phyloP scores from a whole-genome alignment of 2,113 vertebrate genomes.

The Lepidothrix coronata region DNA sequence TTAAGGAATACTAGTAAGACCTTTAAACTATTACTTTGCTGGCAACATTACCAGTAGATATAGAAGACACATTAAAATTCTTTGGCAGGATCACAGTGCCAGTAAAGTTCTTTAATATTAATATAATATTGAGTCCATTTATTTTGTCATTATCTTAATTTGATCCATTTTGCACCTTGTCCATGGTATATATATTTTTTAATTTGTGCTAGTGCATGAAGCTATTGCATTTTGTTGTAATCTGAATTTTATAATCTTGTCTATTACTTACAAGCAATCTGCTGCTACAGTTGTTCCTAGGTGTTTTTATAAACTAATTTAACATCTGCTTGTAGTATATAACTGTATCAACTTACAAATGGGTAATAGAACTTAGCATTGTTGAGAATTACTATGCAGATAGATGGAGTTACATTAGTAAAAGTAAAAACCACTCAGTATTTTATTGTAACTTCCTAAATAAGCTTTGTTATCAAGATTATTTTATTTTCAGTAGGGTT shows the following conservation, averaged over 20 bases:
- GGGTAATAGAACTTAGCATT: constrained; percentile 61
- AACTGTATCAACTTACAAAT: constrained; percentile 71
- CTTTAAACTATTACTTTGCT: not conserved
- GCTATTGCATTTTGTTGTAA: constrained; percentile 65
- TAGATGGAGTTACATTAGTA: constrained; percentile 65
- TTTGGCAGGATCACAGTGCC: not conserved
- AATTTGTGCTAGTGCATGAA: constrained; percentile 35
- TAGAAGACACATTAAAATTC: constrained; percentile 15
- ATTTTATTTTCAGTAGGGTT: constrained; percentile 37
- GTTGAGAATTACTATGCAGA: constrained; percentile 65
- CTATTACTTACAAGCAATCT: constrained; percentile 78
- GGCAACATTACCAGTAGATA: not conserved
- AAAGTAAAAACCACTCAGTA: constrained; percentile 56
- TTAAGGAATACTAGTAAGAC: not conserved
- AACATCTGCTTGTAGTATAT: constrained; percentile 71
- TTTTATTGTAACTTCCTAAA: constrained; percentile 61
- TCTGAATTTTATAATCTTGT: constrained; percentile 74
- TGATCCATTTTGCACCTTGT: constrained; percentile 64
- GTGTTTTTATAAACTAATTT: constrained; percentile 78
- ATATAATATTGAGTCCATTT: constrained; percentile 64
- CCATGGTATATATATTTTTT: constrained; percentile 59
- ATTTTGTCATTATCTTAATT: constrained; percentile 73
- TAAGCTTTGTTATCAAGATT: constrained; percentile 64
- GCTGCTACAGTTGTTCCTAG: constrained; percentile 70
- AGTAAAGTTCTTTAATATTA: constrained; percentile 62